phyloP scores from a whole-genome alignment of 2,113 vertebrate genomes.

The Hepsetus odoe region DNA sequence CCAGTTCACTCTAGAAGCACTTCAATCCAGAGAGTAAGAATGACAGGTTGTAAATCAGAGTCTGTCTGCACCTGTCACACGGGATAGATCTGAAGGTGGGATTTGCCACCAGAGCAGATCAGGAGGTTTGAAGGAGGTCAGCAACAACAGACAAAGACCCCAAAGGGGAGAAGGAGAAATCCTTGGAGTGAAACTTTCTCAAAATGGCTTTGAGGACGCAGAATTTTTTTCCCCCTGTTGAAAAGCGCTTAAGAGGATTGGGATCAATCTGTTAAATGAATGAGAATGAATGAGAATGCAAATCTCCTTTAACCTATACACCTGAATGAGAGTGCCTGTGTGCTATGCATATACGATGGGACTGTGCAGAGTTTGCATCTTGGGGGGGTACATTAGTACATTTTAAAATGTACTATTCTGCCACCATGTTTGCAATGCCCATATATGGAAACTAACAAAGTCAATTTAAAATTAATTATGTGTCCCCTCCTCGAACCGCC shows the following conservation, averaged over 20 bases:
- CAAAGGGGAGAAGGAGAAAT: constrained; percentile 28
- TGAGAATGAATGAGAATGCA: constrained; percentile 16
- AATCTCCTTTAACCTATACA: background rate
- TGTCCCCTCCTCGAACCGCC: too few relatives aligned
- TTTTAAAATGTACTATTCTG: background rate
- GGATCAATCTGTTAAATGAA: constrained; percentile 10
- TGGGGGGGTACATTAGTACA: background rate
- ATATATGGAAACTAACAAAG: background rate
- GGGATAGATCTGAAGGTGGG: constrained; percentile 58
- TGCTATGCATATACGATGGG: background rate
- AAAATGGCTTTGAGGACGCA: background rate
- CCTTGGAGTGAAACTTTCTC: constrained; percentile 2
- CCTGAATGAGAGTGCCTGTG: background rate
- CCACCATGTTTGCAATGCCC: background rate
- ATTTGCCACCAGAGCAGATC: constrained; percentile 45
- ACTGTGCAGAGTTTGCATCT: background rate
- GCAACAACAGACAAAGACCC: constrained; percentile 37
- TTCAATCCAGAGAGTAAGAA: constrained; percentile 59
- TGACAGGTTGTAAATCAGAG: constrained; percentile 70
- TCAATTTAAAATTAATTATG: too few relatives aligned
- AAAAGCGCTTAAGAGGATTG: constrained; percentile 1
- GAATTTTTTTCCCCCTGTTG: constrained; percentile 14
- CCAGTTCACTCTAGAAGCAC: constrained; percentile 58
- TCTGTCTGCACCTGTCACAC: constrained; percentile 56
- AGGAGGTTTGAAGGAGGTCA: constrained; percentile 47